Evolutionary conservation across 2,888 invertebrate genomes (phyloP), one percentile per base, ranked within the genome.

Genomic region (Cerastoderma edule): DNA sequence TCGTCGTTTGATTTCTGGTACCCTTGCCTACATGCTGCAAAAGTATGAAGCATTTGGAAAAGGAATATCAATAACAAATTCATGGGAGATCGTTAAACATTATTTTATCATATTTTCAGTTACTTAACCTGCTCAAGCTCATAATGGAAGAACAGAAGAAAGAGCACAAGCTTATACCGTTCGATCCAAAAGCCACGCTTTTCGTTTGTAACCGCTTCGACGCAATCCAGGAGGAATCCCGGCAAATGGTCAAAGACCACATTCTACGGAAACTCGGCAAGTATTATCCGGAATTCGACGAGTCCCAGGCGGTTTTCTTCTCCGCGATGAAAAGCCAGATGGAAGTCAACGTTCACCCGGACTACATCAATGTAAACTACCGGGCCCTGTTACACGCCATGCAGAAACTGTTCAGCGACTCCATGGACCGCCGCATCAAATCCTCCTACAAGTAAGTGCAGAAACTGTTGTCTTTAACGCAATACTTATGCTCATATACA

Each of bases 121-220:
- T 89, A 0, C 64, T 88, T 13, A 72, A 78, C 22, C 80, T 89
- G 16, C 78, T 89, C 5, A 83, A 83, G 57, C 78, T 86, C 19
- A 85, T 89, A 24, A 76, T 87, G 24, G 79, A 85, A 30, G 71
- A 82, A 57, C 83, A 86, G 66, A 83, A 78, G 50, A 81, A 78
- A 46, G 75, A 75, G 19, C 54, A 46, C 30, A 65, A 72, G 27
- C 32, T 60, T 4, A 33, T 75, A 16, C 68, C 75, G 30, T 88
- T 89, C 67, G 86, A 90, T 72, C 86, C 89, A 0, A 75, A 83
- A 39, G 81, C 89, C n/a, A 88, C 91, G 30, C 77, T 90, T 60
- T 91, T 91, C 75, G 85, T 91, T 2, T 89, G 89, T 60, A 89
- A 91, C 75, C 71, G 89, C 19, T 90, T 90, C 87, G 91, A 91